These are phyloP conservation scores for Plebejus argus DNA, from an alignment of 2,888 invertebrate species.

Conservation along the genomic window DNA sequence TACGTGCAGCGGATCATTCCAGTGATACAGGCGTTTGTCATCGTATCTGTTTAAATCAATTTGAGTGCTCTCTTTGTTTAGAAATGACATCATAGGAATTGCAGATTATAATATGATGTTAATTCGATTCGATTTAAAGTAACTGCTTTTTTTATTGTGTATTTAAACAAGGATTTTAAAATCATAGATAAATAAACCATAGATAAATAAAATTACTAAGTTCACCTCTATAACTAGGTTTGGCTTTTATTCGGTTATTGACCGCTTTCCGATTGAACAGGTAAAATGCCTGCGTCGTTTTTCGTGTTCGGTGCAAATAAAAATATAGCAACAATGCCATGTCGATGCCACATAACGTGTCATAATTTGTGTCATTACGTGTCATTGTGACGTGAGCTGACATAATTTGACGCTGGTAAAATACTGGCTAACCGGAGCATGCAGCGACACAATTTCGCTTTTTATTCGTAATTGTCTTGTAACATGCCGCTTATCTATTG, in stretches of 20 bases:
- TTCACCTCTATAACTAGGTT: no score
- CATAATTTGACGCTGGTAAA: constrained; percentile 27
- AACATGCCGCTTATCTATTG: not conserved
- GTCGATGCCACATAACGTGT: constrained; percentile 19
- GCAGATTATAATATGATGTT: no score
- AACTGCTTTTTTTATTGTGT: no score
- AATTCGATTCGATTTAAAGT: no score
- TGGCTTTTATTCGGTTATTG: not conserved
- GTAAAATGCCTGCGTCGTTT: not conserved
- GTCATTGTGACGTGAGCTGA: constrained; percentile 26
- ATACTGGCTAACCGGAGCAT: constrained; percentile 2
- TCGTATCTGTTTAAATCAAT: not conserved
- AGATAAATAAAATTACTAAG: no score
- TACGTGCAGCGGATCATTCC: not conserved
- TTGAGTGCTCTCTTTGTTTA: not conserved
- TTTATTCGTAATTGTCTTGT: constrained; percentile 15
- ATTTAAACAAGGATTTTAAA: no score
- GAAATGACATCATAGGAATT: not conserved
- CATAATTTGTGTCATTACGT: constrained; percentile 14
- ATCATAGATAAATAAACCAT: no score
- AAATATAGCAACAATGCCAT: not conserved
- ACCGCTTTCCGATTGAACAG: not conserved
- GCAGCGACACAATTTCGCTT: constrained; percentile 1
- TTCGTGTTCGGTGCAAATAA: constrained; percentile 8
- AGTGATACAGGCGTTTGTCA: not conserved